Evolutionary conservation across 2,888 invertebrate species (phyloP).

Genomic region (Argynnis bischoffii): DNA sequence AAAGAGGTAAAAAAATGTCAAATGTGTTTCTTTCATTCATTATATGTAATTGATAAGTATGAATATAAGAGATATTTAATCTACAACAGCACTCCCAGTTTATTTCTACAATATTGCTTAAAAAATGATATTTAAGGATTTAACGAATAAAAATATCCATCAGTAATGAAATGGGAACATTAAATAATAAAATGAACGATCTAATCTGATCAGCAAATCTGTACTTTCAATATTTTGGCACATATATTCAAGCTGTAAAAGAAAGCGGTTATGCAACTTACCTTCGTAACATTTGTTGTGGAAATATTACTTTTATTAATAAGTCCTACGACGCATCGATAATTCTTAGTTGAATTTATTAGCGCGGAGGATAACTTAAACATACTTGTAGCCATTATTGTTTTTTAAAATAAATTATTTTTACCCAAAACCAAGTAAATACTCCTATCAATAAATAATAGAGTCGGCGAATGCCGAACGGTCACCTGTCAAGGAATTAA

Average conservation of each 20-base stretch:
- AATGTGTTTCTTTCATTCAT: too few relatives aligned
- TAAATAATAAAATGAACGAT: background rate
- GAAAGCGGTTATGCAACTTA: slow-evolving; percentile 74
- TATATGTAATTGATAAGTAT: too few relatives aligned
- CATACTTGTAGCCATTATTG: slow-evolving; percentile 68
- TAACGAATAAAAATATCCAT: background rate
- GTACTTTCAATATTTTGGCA: slow-evolving; percentile 16
- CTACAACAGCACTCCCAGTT: too few relatives aligned
- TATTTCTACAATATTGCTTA: too few relatives aligned
- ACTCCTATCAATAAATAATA: slow-evolving; percentile 16
- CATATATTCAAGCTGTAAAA: slow-evolving; percentile 8
- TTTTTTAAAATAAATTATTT: slow-evolving; percentile 16
- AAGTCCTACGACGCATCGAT: slow-evolving; percentile 59
- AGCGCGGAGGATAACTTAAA: slow-evolving; percentile 64
- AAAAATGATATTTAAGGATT: too few relatives aligned
- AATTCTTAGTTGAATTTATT: slow-evolving; percentile 59
- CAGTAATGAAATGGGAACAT: too few relatives aligned
- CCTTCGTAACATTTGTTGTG: slow-evolving; percentile 66
- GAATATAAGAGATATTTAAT: too few relatives aligned
- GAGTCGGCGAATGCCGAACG: slow-evolving; percentile 20
- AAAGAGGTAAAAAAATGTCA: too few relatives aligned
- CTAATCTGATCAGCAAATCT: background rate
- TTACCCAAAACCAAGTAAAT: slow-evolving; percentile 8
- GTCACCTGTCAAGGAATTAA: slow-evolving; percentile 12
- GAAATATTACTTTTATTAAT: slow-evolving; percentile 62